Evolutionary conservation across 2,888 invertebrate genomes (phyloP).

Genomic region (Teleogryllus oceanicus): DNA sequence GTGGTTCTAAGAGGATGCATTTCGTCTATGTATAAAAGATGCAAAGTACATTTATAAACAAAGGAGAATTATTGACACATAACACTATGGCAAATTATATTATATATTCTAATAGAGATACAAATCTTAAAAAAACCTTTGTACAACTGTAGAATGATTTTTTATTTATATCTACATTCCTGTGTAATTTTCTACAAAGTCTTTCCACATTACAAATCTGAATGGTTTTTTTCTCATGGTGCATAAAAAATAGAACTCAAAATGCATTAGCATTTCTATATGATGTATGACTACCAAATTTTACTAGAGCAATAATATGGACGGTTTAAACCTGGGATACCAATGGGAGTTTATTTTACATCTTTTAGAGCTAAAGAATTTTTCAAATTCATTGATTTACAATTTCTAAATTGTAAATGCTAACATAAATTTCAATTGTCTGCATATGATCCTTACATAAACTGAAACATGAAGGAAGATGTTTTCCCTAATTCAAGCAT

Average conservation of each 20-base stretch:
- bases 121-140: constrained; percentile 5
- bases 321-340: too few relatives aligned
- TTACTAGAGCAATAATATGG: too few relatives aligned
- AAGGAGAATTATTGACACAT: not conserved
- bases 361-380: not conserved
- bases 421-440: not conserved
- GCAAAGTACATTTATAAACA: not conserved
- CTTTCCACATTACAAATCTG: not conserved
- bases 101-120: not conserved
- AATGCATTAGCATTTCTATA: too few relatives aligned
- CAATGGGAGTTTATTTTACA: too few relatives aligned
- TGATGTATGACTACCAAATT: too few relatives aligned
- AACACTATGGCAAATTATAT: not conserved
- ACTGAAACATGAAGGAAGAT: not conserved
- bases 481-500: not conserved
- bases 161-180: not conserved
- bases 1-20: not conserved
- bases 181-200: not conserved
- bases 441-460: not conserved
- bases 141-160: not conserved
- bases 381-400: too few relatives aligned
- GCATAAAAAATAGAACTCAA: not conserved
- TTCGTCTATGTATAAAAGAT: not conserved
- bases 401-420: too few relatives aligned
- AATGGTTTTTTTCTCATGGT: not conserved